Conservation (phyloP, 2,888 invertebrate species). For the Pyrrhia umbra region DNA sequence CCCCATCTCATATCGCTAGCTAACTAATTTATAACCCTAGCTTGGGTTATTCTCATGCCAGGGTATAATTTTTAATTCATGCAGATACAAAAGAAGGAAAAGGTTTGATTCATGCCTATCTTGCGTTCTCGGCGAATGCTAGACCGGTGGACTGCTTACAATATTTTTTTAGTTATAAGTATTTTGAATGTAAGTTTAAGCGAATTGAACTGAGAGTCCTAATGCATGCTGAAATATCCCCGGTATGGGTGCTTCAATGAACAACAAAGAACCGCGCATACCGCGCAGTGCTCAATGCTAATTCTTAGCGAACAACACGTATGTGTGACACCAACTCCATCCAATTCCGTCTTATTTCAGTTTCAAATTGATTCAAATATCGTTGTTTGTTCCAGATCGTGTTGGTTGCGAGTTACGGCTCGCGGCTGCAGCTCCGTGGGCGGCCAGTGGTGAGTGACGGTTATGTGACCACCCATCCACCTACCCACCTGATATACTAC, state of each 20-base stretch:
- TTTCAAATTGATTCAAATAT: slow-evolving; percentile 44
- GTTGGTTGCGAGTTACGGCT: neutral
- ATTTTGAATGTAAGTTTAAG: too few species aligned
- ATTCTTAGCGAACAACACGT: slow-evolving; percentile 19
- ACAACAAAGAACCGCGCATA: neutral
- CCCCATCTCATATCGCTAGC: too few species aligned
- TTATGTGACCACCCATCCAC: slow-evolving; percentile 10
- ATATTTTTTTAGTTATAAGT: too few species aligned
- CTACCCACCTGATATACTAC: neutral
- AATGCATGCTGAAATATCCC: slow-evolving; percentile 1
- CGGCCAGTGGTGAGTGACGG: slow-evolving; percentile 35
- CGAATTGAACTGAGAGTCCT: neutral
- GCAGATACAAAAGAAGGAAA: too few species aligned
- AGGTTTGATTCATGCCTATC: too few species aligned
- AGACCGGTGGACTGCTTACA: too few species aligned
- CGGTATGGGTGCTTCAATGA: slow-evolving; percentile 5
- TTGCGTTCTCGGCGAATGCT: too few species aligned
- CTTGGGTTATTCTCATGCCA: too few species aligned
- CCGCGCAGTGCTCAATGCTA: neutral
- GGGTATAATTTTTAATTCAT: too few species aligned
- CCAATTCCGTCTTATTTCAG: slow-evolving; percentile 28
- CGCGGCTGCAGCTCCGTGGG: slow-evolving; percentile 2
- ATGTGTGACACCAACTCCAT: neutral
- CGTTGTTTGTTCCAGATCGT: slow-evolving; percentile 49
- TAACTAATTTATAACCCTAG: too few species aligned